phyloP scores from a whole-genome alignment of 2,113 vertebrate species.

The Cinclus cinclus region DNA sequence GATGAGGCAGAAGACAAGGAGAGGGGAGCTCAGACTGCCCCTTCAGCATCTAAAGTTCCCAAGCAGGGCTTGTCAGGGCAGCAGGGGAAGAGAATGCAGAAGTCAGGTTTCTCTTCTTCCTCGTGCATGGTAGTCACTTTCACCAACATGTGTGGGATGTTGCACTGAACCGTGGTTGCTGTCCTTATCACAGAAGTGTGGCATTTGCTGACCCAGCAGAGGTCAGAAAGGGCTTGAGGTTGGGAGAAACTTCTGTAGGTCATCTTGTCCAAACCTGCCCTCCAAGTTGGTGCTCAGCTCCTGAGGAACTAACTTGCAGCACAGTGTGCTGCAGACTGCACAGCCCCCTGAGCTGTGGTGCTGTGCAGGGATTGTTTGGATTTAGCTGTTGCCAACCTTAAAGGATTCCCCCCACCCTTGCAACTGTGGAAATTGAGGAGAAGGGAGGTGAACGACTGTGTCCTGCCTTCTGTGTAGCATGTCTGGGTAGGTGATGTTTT shows the following conservation, averaged over 20 bases:
- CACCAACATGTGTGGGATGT: fast-evolving
- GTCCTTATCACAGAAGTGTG: background rate
- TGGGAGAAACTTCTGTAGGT: background rate
- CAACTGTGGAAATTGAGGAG: background rate
- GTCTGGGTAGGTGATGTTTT: background rate
- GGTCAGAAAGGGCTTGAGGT: background rate
- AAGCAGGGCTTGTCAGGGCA: background rate
- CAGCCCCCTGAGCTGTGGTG: background rate
- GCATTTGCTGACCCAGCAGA: background rate
- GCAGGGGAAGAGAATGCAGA: background rate
- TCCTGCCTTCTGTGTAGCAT: background rate
- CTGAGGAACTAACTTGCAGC: background rate
- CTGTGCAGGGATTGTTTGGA: background rate
- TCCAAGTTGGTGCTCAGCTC: background rate
- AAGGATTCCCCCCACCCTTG: background rate
- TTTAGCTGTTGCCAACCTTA: background rate
- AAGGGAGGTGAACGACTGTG: background rate
- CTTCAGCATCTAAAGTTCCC: background rate
- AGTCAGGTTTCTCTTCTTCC: background rate
- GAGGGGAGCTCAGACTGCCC: background rate
- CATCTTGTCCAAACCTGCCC: background rate
- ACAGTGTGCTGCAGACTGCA: no score
- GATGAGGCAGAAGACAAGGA: background rate
- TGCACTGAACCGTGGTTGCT: fast-evolving
- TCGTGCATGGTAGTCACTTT: fast-evolving